Evolutionary conservation across 2,888 invertebrate genomes (phyloP).

Genomic region (Ochropleura leucogaster): DNA sequence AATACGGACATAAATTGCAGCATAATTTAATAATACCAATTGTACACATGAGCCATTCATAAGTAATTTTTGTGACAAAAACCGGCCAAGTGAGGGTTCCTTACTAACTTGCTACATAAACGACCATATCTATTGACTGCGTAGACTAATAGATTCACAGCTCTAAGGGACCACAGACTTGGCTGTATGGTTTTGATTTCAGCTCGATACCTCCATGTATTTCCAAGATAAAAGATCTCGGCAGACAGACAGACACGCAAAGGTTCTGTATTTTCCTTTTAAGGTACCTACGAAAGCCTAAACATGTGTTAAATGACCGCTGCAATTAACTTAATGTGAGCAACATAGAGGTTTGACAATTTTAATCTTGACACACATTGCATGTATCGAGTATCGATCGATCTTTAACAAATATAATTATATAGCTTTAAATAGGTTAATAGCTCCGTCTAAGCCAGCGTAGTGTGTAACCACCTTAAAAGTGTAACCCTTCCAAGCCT

Average conservation of each 20-base stretch:
- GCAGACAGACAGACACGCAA: too few relatives aligned
- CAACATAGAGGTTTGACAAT: slow-evolving; percentile 49
- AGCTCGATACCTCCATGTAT: too few relatives aligned
- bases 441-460: slow-evolving; percentile 54
- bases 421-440: slow-evolving; percentile 26
- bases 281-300: too few relatives aligned
- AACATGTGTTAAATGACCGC: slow-evolving; percentile 50
- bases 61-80: slow-evolving; percentile 63
- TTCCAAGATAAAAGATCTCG: too few relatives aligned
- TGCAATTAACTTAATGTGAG: slow-evolving; percentile 67
- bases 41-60: slow-evolving; percentile 61
- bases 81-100: too few relatives aligned
- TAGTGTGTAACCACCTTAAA: slow-evolving; percentile 65
- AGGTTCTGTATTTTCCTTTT: too few relatives aligned
- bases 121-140: too few relatives aligned
- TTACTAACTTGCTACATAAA: too few relatives aligned
- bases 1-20: slow-evolving; percentile 68
- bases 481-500: slow-evolving; percentile 74
- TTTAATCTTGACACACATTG: slow-evolving; percentile 56
- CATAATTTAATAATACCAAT: slow-evolving; percentile 72
- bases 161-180: too few relatives aligned
- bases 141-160: too few relatives aligned
- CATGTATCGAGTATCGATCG: slow-evolving; percentile 14
- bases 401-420: slow-evolving; percentile 36
- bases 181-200: too few relatives aligned